These are phyloP conservation scores for Sycophila sp. DNA, from an alignment of 1,140 invertebrate species.

Conservation along the genomic window DNA sequence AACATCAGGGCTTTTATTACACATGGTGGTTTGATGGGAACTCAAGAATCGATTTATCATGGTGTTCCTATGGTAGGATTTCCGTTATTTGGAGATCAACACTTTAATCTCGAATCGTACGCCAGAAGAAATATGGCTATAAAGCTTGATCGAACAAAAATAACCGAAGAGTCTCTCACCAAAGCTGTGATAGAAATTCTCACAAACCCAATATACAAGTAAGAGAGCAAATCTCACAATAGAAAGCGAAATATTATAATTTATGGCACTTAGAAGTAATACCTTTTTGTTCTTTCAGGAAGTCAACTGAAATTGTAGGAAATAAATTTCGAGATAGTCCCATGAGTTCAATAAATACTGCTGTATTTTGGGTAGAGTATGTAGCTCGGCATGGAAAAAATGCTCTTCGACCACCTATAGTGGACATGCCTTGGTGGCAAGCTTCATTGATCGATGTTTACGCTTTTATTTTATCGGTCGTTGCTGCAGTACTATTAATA, in stretches of 20 bases:
- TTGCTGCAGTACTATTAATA: not conserved
- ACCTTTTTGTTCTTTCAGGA: not conserved
- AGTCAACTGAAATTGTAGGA: too few species aligned
- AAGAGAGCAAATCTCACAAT: not conserved
- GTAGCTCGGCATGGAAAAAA: conserved; percentile 66
- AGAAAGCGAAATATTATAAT: not conserved
- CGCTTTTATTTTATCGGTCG: not conserved
- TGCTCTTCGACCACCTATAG: conserved; percentile 52
- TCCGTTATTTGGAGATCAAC: conserved; percentile 76
- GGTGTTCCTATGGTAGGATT: conserved; percentile 77
- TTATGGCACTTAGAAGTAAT: not conserved
- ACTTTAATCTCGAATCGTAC: conserved; percentile 63
- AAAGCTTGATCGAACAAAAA: conserved; percentile 50
- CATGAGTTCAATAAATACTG: conserved; percentile 67
- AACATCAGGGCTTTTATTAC: conserved; percentile 75
- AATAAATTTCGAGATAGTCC: conserved; percentile 69
- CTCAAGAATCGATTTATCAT: conserved; percentile 75
- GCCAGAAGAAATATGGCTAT: conserved; percentile 43
- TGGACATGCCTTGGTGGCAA: conserved; percentile 59
- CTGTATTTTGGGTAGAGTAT: conserved; percentile 72
- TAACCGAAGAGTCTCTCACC: conserved; percentile 53
- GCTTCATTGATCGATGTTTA: conserved; percentile 57
- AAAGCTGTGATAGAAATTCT: conserved; percentile 53
- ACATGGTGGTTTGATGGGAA: conserved; percentile 76
- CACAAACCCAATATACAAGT: conserved; percentile 52